Base-by-base conservation (phyloP, 2,888 invertebrate species). In the Selenia dentaria region DNA sequence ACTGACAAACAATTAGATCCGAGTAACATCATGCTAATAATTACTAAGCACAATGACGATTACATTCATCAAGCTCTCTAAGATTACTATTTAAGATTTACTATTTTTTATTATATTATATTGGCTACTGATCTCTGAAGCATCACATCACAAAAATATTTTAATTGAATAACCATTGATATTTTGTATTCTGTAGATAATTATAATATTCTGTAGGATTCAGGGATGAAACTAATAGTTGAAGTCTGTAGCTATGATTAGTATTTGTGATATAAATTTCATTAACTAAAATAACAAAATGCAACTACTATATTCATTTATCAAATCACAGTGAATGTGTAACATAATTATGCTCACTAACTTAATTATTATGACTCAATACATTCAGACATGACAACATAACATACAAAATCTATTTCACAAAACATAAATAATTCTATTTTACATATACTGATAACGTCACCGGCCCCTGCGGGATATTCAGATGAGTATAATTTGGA, bases 31-130 rank as follows among this genome's bases (percentile, higher is more conserved):
- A 80, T 78, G 83, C 87, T 85, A 85, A 83, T 82, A 75, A 79
- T 82, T 77, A 81, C 89, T 88, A 89, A 87, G 87, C 89, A 90
- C 89, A 87, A 85, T 86, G 87, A 89, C 86, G 77, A 82, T 80
- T 85, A 89, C 85, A 88, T 81, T 86, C 80, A 88, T 86, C 81
- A 90, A 89, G 89, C 90, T 73, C 74, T 78, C 86, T 87, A 88
- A 86, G 68, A 77, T 80, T 82, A 75, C 79, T 87, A 88, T 80
- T 68, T 73, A 77, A 76, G 67, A 67, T 72, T 79, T 77, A 64
- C 62, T 72, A 72, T 70, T 74, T 81, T 83, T 83, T 78, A 77
- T 78, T 22, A 75, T 71, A 74, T 74, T 71, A 79, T 72, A 82
- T 77, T 71, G 69, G 84, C 89, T 89, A 89, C 84, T 81, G 74